Percentiles rank a stretch among this genome's conserved stretches.
phyloP scores from a whole-genome alignment of 1,140 invertebrate genomes.

The Drosophila prosaltans region DNA sequence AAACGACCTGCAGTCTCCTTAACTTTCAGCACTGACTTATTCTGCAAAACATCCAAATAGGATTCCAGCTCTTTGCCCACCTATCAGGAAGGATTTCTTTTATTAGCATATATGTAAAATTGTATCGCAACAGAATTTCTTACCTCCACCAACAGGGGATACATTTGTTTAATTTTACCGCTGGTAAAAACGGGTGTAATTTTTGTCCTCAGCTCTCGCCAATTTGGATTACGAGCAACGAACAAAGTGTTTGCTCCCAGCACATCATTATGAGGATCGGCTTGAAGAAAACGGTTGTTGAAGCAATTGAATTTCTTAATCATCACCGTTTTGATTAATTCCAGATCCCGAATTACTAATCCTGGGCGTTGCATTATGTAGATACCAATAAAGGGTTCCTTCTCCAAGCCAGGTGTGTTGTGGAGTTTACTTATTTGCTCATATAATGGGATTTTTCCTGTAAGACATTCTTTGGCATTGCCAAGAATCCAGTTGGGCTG shows the following conservation, averaged over 20 bases:
- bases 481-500: slow-evolving; percentile 70
- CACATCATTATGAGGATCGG: slow-evolving; percentile 58
- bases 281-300: slow-evolving; percentile 55
- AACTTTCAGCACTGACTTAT: slow-evolving; percentile 29
- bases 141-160: slow-evolving; percentile 83
- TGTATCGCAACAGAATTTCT: background rate
- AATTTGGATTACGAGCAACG: slow-evolving; percentile 67
- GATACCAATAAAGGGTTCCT: slow-evolving; percentile 76
- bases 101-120: background rate
- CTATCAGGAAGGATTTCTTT: slow-evolving; percentile 21
- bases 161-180: slow-evolving; percentile 85
- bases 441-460: slow-evolving; percentile 33
- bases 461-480: slow-evolving; percentile 57
- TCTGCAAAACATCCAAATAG: slow-evolving; percentile 15
- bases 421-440: slow-evolving; percentile 51
- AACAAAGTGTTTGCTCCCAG: slow-evolving; percentile 69
- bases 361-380: slow-evolving; percentile 82
- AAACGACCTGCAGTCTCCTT: slow-evolving; percentile 84
- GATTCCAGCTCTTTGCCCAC: slow-evolving; percentile 64
- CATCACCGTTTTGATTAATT: slow-evolving; percentile 84
- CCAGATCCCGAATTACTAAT: slow-evolving; percentile 84
- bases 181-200: slow-evolving; percentile 85
- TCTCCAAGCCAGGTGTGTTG: slow-evolving; percentile 46
- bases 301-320: slow-evolving; percentile 84
- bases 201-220: slow-evolving; percentile 84